These are phyloP conservation scores for Epistrophella euchroma DNA, from an alignment of 2,888 invertebrate species.

Conservation along the genomic window DNA sequence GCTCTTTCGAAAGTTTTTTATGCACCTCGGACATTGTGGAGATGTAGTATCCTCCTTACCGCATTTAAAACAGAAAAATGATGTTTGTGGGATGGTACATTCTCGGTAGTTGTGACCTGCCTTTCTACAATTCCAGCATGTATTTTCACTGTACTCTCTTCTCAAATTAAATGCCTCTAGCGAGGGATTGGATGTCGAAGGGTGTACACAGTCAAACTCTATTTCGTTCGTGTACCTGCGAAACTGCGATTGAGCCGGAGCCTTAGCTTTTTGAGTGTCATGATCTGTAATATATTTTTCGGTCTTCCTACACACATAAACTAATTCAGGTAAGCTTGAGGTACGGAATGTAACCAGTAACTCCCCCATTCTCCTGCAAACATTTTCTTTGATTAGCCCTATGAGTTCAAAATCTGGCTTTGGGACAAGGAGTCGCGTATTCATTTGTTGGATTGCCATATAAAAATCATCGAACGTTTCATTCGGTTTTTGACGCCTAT, in stretches of 20 bases:
- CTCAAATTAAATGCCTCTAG: not conserved
- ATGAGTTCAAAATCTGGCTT: not conserved
- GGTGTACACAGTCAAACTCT: too few species aligned
- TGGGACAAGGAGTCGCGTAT: not conserved
- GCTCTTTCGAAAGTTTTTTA: too few species aligned
- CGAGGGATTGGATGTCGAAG: accelerated
- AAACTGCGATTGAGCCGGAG: not conserved
- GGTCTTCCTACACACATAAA: not conserved
- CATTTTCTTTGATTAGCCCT: not conserved
- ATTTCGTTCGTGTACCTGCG: not conserved
- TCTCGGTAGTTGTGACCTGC: not conserved
- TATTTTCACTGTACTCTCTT: not conserved
- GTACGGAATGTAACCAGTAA: too few species aligned
- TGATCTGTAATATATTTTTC: not conserved
- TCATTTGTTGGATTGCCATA: not conserved
- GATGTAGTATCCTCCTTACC: too few species aligned
- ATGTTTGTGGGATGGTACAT: too few species aligned
- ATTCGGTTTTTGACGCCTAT: not conserved
- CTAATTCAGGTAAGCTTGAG: too few species aligned
- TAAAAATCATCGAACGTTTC: not conserved
- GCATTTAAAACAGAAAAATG: too few species aligned
- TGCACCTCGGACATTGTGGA: too few species aligned
- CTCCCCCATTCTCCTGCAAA: not conserved
- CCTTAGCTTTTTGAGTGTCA: not conserved
- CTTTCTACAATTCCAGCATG: not conserved